These are phyloP conservation scores for Hyperoplus immaculatus DNA, from an alignment of 2,797 vertebrate species.

Conservation along the genomic window DNA sequence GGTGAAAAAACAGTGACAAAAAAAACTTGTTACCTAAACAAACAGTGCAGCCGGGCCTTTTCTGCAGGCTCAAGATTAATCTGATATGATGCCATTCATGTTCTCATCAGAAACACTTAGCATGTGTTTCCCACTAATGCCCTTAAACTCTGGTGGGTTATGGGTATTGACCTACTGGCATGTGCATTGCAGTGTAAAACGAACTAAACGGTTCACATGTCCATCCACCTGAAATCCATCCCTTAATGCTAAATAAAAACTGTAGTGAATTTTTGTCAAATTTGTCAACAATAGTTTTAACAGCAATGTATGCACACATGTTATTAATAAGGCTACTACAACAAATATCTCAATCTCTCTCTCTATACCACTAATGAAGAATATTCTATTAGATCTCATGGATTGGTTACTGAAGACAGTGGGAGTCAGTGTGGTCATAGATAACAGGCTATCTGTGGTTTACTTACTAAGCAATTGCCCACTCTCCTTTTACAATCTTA, in stretches of 20 bases:
- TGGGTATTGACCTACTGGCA: background rate
- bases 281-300: too few relatives aligned
- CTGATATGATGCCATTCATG: background rate
- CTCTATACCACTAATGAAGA: too few relatives aligned
- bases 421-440: background rate
- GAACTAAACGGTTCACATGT: background rate
- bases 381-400: background rate
- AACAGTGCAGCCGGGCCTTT: background rate
- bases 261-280: too few relatives aligned
- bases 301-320: too few relatives aligned
- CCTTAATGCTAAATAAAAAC: too few relatives aligned
- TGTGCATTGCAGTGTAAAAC: background rate
- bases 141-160: background rate
- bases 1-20: background rate
- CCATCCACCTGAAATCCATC: too few relatives aligned
- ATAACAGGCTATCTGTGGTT: background rate
- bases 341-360: too few relatives aligned
- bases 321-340: too few relatives aligned
- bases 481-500: background rate
- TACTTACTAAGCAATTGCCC: background rate
- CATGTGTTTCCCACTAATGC: too few relatives aligned
- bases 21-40: conserved; percentile 4
- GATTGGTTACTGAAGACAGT: background rate
- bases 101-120: background rate
- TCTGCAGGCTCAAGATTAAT: background rate